phyloP scores from a whole-genome alignment of 2,797 vertebrate species.

The Arrhamphus sclerolepis region DNA sequence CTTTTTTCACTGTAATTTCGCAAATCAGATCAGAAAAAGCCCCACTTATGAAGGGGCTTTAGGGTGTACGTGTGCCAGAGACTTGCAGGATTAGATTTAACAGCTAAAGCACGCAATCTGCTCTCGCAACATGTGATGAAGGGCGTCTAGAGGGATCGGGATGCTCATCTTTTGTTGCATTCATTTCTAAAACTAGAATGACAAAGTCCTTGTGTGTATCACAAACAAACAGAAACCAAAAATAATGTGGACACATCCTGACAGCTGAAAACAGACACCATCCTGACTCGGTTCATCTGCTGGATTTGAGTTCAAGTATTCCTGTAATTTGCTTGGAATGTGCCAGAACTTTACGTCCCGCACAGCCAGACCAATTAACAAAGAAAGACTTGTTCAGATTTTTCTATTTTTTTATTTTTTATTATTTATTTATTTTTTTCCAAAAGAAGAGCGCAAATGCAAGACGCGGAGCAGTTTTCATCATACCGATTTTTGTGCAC shows the following conservation, averaged over 20 bases:
- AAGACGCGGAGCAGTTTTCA: conserved; percentile 59
- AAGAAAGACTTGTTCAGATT: conserved; percentile 30
- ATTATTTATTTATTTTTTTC: conserved; percentile 17
- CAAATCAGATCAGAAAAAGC: conserved; percentile 53
- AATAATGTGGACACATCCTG: too few relatives aligned
- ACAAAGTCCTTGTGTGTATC: background rate
- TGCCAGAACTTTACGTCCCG: conserved; percentile 10
- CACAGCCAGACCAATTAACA: conserved; percentile 52
- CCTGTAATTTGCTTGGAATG: conserved; percentile 31
- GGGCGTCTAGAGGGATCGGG: conserved; percentile 55
- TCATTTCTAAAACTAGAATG: conserved; percentile 23
- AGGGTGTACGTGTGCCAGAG: conserved; percentile 53
- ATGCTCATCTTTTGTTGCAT: conserved; percentile 50
- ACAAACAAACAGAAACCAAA: too few relatives aligned
- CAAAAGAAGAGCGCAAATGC: conserved; percentile 32
- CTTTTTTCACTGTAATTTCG: conserved; percentile 41
- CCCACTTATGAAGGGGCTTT: conserved; percentile 35
- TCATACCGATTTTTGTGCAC: conserved; percentile 52
- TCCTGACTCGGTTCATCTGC: conserved; percentile 12
- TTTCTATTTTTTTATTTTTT: background rate
- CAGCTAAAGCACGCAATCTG: conserved; percentile 66
- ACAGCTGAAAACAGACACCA: background rate
- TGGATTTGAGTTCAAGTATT: conserved; percentile 18
- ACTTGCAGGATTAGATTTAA: conserved; percentile 70
- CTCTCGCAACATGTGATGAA: conserved; percentile 57